A percentile compares a stretch with the other conserved stretches of the same genome.
Evolutionary conservation across 37 sponge, comb jelly and placozoan species (phyloP).

Genomic region (Chondrilla cf. caribensis): DNA sequence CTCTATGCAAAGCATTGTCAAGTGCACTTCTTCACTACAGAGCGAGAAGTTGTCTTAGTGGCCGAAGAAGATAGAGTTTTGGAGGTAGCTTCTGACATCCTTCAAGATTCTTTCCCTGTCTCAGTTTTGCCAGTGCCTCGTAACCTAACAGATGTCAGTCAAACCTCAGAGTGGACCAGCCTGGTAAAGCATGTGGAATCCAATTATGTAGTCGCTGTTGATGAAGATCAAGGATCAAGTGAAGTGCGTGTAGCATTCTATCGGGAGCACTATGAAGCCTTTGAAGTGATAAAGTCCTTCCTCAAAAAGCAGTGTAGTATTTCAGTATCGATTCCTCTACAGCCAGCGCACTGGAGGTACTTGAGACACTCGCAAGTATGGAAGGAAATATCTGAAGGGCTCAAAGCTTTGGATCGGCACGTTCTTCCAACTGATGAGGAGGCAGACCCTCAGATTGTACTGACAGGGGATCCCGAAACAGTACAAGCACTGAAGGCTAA

Average conservation of each 20-base stretch:
- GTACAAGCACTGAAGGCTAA: not conserved
- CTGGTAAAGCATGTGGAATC: not conserved
- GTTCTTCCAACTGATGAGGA: not conserved
- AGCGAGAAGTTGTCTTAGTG: not conserved
- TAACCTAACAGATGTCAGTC: not conserved
- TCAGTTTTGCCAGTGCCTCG: not conserved
- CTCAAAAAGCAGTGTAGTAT: not conserved
- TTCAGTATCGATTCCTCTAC: not conserved
- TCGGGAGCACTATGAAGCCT: no score
- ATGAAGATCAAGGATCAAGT: no score
- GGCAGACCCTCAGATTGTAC: not conserved
- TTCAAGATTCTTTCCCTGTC: not conserved
- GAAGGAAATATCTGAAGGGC: not conserved
- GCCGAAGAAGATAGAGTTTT: no score
- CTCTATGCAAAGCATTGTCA: no score
- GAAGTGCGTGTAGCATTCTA: no score
- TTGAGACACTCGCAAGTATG: not conserved
- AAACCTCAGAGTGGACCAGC: not conserved
- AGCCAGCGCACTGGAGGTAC: constrained; percentile 9
- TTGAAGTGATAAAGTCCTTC: not conserved
- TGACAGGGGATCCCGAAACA: not conserved
- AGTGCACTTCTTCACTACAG: not conserved
- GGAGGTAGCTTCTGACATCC: not conserved
- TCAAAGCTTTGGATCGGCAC: not conserved
- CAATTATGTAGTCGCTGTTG: no score